Base-by-base conservation (phyloP, 1,140 invertebrate genomes). In the Eumeta japonica region DNA sequence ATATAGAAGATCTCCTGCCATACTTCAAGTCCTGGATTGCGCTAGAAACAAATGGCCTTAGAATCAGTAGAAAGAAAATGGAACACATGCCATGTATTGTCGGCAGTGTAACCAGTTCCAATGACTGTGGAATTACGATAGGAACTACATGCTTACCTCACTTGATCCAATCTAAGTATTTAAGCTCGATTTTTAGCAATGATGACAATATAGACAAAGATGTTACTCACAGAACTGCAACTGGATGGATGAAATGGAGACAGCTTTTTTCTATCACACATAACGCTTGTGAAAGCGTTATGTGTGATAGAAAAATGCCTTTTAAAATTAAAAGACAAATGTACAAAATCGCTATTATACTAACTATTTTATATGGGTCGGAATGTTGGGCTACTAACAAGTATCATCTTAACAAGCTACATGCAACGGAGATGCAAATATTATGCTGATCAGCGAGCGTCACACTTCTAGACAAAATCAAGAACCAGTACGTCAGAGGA, bases 51-150 rank as follows among this genome's bases (percentile, higher is more conserved):
- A 3, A 15, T n/a, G 48, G 44, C 10, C 32, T 50, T 1, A 12
- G 38, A 16, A 31, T 50, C 1, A 50, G 31, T 16, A 17, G 37
- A 14, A 16, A 3, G 1, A 50, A 50, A 24, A 46, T 39, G 2
- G 44, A 46, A 14, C 38, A 44, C 14, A 31, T 48, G 36, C 2
- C 41, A 3, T 44, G 41, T 11, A 11, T 18, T 12, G 31, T 35
- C 15, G 10, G 11, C 3, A 16, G 11, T 16, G 24, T 10, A 31
- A n/a, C n/a, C n/a, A n/a, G n/a, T n/a, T n/a, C n/a, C n/a, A n/a
- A n/a, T n/a, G n/a, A n/a, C n/a, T n/a, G n/a, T n/a, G n/a, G 10
- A 13, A 35, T 35, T 9, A 1, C 13, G 5, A 32, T 38, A 1
- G 19, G n/a, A 16, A 1, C 2, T 5, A 29, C 20, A 12, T 10